Base-by-base conservation (phyloP, 1,140 invertebrate species). In the Melanaphis sacchari region DNA sequence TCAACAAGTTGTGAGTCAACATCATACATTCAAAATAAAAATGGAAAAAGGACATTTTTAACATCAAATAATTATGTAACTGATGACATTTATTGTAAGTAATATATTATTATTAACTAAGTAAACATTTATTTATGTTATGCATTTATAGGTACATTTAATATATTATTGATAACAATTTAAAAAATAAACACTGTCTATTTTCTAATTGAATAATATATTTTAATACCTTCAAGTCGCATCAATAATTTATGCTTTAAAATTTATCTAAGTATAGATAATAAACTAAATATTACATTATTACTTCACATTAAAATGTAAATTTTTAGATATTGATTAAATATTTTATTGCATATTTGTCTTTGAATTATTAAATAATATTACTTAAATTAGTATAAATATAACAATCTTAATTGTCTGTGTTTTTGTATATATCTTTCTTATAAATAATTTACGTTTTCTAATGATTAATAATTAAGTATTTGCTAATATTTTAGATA, bases 401-500 rank as follows among this genome's bases (percentile, higher is more conserved):
- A 31, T 8, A 59, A 59, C 54, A 15, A 9, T 59, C 31, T 31
- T 59, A 54, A 59, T 66, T n/a, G 15, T n/a, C 31, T 66, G 5
- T 66, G 18, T n/a, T 76, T 76, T n/a, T 76, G 15, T 76, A 31
- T 15, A 76, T 76, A 31, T n/a, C 2, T 31, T n/a, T 4, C 5
- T 76, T 15, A 76, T 36, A n/a, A n/a, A 76, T 76, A 76, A 4
- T 76, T 15, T 31, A 15, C 5, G 3, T n/a, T 76, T 76, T 15
- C 11, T 76, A 76, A 36, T n/a, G 1, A 66, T 66, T 66, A 76
- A 76, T 76, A 4, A n/a, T n/a, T n/a, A n/a, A 5, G 31, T n/a
- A 76, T 76, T 76, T 76, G 15, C 11, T n/a, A 4, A 36, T 43
- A 38, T 38, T 92, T 82, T 43, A 92, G 90, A 46, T 92, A 92